A percentile compares a stretch with the other conserved stretches of the same genome.
These are phyloP conservation scores for Tragelaphus strepsiceros DNA, from an alignment of 2,113 vertebrate species.

Conservation along the genomic window DNA sequence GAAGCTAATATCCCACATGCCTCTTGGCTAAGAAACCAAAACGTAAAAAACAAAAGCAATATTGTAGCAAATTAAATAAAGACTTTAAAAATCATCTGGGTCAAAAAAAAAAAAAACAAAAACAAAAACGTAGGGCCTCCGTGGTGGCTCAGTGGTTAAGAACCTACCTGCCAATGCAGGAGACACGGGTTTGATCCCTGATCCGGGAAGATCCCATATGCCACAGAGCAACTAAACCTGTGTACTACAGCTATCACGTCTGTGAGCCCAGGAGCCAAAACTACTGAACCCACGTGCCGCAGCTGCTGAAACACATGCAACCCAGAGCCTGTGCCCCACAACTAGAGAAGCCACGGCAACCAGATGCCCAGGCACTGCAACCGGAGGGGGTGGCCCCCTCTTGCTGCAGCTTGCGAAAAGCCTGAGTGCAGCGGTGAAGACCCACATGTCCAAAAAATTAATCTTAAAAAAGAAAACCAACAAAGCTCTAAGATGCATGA, in stretches of 20 bases:
- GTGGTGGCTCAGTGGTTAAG: neutral
- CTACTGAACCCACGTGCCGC: neutral
- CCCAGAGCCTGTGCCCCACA: neutral
- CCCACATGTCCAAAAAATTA: neutral
- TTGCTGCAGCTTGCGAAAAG: neutral
- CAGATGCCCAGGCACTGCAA: neutral
- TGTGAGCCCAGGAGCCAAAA: neutral
- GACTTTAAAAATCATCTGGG: neutral
- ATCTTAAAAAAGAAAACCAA: neutral
- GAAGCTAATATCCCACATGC: neutral
- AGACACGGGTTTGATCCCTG: neutral
- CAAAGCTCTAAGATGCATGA: neutral
- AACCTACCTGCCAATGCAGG: neutral
- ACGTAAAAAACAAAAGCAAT: neutral
- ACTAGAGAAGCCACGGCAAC: neutral
- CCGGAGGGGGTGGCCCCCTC: neutral
- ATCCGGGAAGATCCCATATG: neutral
- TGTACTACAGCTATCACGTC: neutral
- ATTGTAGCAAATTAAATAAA: neutral
- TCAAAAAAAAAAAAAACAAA: neutral
- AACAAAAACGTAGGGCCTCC: neutral
- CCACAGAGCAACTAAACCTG: neutral
- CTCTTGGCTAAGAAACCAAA: neutral
- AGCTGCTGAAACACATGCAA: neutral
- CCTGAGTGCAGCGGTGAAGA: accelerated